A percentile compares a stretch with the other conserved stretches of the same genome.
Conservation (phyloP, 1,140 invertebrate species). For the Drosophila tani region DNA sequence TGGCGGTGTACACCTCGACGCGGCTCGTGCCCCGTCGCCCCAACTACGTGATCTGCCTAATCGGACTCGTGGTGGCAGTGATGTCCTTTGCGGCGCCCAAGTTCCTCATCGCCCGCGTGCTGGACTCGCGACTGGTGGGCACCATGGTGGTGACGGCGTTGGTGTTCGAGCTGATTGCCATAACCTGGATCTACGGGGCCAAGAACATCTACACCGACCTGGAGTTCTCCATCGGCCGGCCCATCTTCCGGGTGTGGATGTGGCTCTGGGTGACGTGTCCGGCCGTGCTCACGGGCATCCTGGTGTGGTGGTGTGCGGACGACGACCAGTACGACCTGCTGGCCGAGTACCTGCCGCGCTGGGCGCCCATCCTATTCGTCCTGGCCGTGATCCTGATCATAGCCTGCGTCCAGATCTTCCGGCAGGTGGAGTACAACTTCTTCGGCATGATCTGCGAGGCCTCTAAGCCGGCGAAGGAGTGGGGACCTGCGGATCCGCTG, state of each 20-base stretch:
- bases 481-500: slow-evolving; percentile 83
- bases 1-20: slow-evolving; percentile 79
- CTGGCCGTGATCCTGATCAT: slow-evolving; percentile 74
- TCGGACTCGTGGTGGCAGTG: slow-evolving; percentile 75
- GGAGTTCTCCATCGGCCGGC: slow-evolving; percentile 83
- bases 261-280: slow-evolving; percentile 78
- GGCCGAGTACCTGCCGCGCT: slow-evolving; percentile 73
- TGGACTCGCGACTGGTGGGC: slow-evolving; percentile 79
- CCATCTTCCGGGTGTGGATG: slow-evolving; percentile 82
- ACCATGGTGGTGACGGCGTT: slow-evolving; percentile 76
- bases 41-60: slow-evolving; percentile 81
- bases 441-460: slow-evolving; percentile 85
- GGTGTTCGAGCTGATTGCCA: slow-evolving; percentile 81
- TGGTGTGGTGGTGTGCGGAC: slow-evolving; percentile 83
- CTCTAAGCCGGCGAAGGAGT: slow-evolving; percentile 83
- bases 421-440: slow-evolving; percentile 84
- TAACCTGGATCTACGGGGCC: slow-evolving; percentile 83
- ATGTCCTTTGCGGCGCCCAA: slow-evolving; percentile 75
- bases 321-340: slow-evolving; percentile 79
- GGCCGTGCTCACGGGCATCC: slow-evolving; percentile 71
- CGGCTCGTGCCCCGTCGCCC: slow-evolving; percentile 75
- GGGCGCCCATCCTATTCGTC: slow-evolving; percentile 80
- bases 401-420: slow-evolving; percentile 80
- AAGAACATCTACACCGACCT: slow-evolving; percentile 84
- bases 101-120: slow-evolving; percentile 73